Percentiles rank a stretch among this genome's conserved stretches.
These are phyloP conservation scores for Sialis lutaria DNA, from an alignment of 2,888 invertebrate species.

Conservation along the genomic window DNA sequence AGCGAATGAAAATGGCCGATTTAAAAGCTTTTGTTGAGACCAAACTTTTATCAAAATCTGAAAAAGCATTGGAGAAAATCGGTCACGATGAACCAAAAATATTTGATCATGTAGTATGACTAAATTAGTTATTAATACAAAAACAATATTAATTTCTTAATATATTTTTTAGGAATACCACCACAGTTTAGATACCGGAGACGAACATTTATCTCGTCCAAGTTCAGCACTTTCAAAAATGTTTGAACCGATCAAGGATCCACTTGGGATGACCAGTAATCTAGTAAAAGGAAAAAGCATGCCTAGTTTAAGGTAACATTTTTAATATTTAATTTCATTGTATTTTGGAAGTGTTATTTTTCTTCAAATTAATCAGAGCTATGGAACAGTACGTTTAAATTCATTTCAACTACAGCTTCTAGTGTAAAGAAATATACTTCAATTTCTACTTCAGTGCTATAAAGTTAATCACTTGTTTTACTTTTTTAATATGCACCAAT, in stretches of 20 bases:
- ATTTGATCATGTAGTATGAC: slow-evolving; percentile 39
- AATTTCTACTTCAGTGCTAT: too few species aligned
- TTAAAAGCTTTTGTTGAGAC: slow-evolving; percentile 83
- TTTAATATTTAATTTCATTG: too few species aligned
- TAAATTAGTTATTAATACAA: not conserved
- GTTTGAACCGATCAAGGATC: slow-evolving; percentile 18
- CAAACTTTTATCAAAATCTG: slow-evolving; percentile 77
- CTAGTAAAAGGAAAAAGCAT: slow-evolving; percentile 90
- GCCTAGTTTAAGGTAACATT: slow-evolving; percentile 74
- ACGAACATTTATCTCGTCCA: slow-evolving; percentile 54
- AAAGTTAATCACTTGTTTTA: too few species aligned
- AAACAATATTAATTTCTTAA: not conserved
- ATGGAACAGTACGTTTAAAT: too few species aligned
- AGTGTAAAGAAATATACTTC: too few species aligned
- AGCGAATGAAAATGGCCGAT: slow-evolving; percentile 82
- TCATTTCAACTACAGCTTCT: too few species aligned
- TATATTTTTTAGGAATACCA: slow-evolving; percentile 50
- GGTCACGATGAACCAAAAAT: slow-evolving; percentile 56
- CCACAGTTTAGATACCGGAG: slow-evolving; percentile 65
- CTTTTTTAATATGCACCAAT: too few species aligned
- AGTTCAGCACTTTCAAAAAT: slow-evolving; percentile 47
- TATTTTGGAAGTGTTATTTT: too few species aligned
- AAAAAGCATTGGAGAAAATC: slow-evolving; percentile 78
- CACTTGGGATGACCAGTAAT: slow-evolving; percentile 35
- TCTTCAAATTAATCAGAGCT: too few species aligned